Conservation (phyloP, 2,888 invertebrate species). For the Peribatodes rhomboidaria region DNA sequence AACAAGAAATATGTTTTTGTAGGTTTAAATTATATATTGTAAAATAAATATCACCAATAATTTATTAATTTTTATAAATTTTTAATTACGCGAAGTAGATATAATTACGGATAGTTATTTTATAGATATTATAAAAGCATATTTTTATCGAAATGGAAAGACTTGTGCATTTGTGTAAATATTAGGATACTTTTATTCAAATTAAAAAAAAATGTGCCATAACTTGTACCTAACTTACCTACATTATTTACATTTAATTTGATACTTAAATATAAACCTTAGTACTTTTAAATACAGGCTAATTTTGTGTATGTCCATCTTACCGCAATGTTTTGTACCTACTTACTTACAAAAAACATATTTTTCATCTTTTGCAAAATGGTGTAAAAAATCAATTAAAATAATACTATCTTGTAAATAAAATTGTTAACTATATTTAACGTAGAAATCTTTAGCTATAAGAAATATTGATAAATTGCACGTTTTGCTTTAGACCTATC, state of each 20-base stretch:
- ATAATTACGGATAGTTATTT: too few relatives aligned
- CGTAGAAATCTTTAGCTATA: slow-evolving; percentile 14
- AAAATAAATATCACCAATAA: too few relatives aligned
- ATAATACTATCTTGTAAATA: slow-evolving; percentile 22
- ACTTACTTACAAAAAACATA: background rate
- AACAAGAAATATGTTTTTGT: too few relatives aligned
- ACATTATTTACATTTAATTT: background rate
- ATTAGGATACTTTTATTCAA: slow-evolving; percentile 14
- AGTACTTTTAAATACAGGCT: too few relatives aligned
- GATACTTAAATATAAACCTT: too few relatives aligned
- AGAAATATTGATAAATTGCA: slow-evolving; percentile 42
- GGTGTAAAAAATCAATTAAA: slow-evolving; percentile 1
- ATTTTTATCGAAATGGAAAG: slow-evolving; percentile 37
- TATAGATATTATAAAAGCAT: slow-evolving; percentile 1
- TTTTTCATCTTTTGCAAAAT: background rate
- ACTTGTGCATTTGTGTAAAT: slow-evolving; percentile 42
- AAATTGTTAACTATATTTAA: slow-evolving; percentile 21
- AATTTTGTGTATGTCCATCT: too few relatives aligned
- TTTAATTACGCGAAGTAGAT: background rate
- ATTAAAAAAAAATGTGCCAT: slow-evolving; percentile 32
- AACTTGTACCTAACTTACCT: background rate
- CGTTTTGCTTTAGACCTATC: slow-evolving; percentile 56
- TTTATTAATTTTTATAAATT: background rate
- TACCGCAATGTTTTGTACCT: too few relatives aligned
- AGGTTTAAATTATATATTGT: too few relatives aligned